These are phyloP conservation scores for Apodemus speciosus DNA, from an alignment of 2,113 vertebrate genomes.

Conservation along the genomic window DNA sequence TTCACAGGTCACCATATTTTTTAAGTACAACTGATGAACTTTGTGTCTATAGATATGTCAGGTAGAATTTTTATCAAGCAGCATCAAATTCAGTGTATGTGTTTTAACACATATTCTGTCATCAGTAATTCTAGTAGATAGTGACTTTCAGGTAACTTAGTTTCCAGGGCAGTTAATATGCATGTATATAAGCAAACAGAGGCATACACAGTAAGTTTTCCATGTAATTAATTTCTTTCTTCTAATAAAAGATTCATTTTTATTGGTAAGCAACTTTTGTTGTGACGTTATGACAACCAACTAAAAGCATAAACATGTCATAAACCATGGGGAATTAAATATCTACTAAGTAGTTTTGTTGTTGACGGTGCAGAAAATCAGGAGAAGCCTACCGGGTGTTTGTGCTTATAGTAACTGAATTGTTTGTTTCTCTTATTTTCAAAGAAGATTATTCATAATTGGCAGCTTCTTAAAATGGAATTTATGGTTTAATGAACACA, in stretches of 20 bases:
- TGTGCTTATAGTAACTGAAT: neutral
- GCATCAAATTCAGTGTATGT: neutral
- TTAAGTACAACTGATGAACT: neutral
- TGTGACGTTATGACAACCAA: neutral
- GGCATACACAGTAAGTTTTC: neutral
- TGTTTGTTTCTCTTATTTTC: neutral
- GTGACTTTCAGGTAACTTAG: neutral
- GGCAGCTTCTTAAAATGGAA: neutral
- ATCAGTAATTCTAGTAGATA: neutral
- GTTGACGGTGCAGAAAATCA: neutral
- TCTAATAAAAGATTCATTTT: constrained; percentile 10
- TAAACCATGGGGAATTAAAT: neutral
- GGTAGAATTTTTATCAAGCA: neutral
- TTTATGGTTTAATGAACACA: neutral
- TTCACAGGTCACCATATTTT: neutral
- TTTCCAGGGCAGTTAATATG: neutral
- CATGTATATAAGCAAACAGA: accelerated
- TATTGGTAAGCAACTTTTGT: neutral
- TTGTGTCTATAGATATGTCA: neutral
- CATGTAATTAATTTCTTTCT: neutral
- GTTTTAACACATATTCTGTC: neutral
- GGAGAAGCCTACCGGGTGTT: neutral
- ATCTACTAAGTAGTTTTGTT: neutral
- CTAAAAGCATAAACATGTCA: neutral
- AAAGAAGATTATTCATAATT: neutral